Evolutionary conservation across 2,797 vertebrate genomes (phyloP).

Genomic region (Rachycentron canadum): DNA sequence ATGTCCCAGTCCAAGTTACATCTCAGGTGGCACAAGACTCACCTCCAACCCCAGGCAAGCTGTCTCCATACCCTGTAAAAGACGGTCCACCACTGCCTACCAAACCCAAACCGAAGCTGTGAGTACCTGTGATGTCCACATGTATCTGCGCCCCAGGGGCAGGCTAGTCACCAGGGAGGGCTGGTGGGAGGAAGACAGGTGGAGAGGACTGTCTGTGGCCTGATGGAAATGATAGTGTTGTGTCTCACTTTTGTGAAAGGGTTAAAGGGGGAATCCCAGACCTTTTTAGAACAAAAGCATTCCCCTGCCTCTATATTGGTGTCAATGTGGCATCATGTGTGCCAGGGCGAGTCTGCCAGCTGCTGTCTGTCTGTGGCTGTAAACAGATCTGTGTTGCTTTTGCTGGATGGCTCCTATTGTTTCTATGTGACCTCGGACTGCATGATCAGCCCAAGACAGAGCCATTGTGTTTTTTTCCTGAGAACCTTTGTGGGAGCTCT

Average conservation of each 20-base stretch:
- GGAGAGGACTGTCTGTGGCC: constrained; percentile 33
- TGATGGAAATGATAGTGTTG: constrained; percentile 52
- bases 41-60: constrained; percentile 64
- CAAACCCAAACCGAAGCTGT: constrained; percentile 98
- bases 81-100: constrained; percentile 92
- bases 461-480: constrained; percentile 40
- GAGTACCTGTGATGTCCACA: constrained; percentile 82
- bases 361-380: constrained; percentile 64
- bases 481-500: constrained; percentile 50
- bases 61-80: constrained; percentile 84
- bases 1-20: constrained; percentile 30
- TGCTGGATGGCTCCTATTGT: constrained; percentile 74
- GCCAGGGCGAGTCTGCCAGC: constrained; percentile 58
- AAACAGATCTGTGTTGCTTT: constrained; percentile 75
- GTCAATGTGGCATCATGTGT: constrained; percentile 68
- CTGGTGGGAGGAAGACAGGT: constrained; percentile 4
- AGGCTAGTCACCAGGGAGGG: constrained; percentile 16
- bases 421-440: constrained; percentile 56
- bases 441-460: constrained; percentile 54
- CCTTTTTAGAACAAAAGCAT: constrained; percentile 71
- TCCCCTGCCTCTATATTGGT: constrained; percentile 66
- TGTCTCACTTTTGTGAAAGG: constrained; percentile 50
- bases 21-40: constrained; percentile 47
- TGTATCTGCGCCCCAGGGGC: constrained; percentile 41
- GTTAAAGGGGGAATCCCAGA: constrained; percentile 67